Evolutionary conservation across 2,797 vertebrate genomes (phyloP), one percentile per base, ranked within the genome.

Genomic region (Trichosurus vulpecula): DNA sequence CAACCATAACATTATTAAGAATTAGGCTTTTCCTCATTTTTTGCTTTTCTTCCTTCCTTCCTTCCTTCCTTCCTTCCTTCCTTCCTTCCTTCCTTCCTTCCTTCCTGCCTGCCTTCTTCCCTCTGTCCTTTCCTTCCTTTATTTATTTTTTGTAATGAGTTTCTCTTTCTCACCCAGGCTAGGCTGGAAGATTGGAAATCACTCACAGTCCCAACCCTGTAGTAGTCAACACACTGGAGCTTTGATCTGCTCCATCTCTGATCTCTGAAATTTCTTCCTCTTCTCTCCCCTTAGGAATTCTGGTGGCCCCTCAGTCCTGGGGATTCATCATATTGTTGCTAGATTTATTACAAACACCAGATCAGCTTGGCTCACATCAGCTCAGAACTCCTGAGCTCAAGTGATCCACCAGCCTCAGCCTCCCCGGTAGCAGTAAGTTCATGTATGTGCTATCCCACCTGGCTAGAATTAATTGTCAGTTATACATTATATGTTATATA

Each of bases 371-470:
- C 6, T 74, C 16, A 74, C 19, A 41, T n/a, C 19, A 41, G 6
- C 19, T 9, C 66, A 41, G 66, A 74, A 22, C n/a, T 74, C n/a
- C n/a, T 74, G 35, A 74, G 19, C 2, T 74, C n/a, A 74, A 74
- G 2, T 41, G n/a, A 41, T 9, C 16, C 66, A 74, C 2, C 66
- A 74, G 14, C 14, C 0, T 22, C 35, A 74, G 30, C 2, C n/a
- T 74, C 66, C 16, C 16, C 41, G 66, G 19, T 22, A 22, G 16
- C 8, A 22, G 6, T 61, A 41, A 41, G 16, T 74, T 41, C 19
- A 74, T 0, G 0, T 9, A 5, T 41, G 6, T 74, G 6, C 14
- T 35, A 74, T 14, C 6, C 2, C n/a, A n/a, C 6, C 2, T n/a
- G 19, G 6, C n/a, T n/a, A 41, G 16, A 74, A 74, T 41, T 19